Evolutionary conservation across 2,888 invertebrate species (phyloP).

Genomic region (Congeria kusceri): DNA sequence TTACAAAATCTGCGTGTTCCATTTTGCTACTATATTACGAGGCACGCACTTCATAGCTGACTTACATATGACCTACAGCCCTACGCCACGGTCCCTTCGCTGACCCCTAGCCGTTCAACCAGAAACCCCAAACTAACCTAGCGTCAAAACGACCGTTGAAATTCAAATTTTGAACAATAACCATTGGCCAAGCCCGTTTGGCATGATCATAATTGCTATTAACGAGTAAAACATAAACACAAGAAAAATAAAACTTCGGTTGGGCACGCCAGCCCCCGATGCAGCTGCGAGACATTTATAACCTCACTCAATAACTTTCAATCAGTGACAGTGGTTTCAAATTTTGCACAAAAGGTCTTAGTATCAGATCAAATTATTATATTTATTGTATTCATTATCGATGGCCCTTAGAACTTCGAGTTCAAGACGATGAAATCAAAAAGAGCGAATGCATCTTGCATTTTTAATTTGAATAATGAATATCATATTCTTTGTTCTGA

Average conservation of each 20-base stretch:
- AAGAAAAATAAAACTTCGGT: slow-evolving; percentile 25
- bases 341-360: slow-evolving; percentile 57
- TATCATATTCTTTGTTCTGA: slow-evolving; percentile 61
- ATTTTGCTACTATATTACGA: background rate
- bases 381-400: slow-evolving; percentile 59
- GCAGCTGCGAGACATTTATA: slow-evolving; percentile 56
- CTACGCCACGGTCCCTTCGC: background rate
- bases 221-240: slow-evolving; percentile 33
- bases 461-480: slow-evolving; percentile 69
- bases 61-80: background rate
- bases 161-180: slow-evolving; percentile 40
- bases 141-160: background rate
- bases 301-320: slow-evolving; percentile 53
- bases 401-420: slow-evolving; percentile 50
- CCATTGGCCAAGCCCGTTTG: background rate
- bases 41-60: background rate
- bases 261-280: slow-evolving; percentile 16
- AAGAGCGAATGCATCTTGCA: slow-evolving; percentile 63
- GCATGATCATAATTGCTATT: slow-evolving; percentile 39
- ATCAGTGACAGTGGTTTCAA: slow-evolving; percentile 54
- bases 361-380: slow-evolving; percentile 62
- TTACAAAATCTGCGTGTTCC: slow-evolving; percentile 6
- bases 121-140: no score
- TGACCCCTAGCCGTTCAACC: no score
- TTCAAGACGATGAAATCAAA: slow-evolving; percentile 64